These are phyloP conservation scores for Lochmaea crataegi DNA, from an alignment of 2,888 invertebrate genomes.

Conservation along the genomic window DNA sequence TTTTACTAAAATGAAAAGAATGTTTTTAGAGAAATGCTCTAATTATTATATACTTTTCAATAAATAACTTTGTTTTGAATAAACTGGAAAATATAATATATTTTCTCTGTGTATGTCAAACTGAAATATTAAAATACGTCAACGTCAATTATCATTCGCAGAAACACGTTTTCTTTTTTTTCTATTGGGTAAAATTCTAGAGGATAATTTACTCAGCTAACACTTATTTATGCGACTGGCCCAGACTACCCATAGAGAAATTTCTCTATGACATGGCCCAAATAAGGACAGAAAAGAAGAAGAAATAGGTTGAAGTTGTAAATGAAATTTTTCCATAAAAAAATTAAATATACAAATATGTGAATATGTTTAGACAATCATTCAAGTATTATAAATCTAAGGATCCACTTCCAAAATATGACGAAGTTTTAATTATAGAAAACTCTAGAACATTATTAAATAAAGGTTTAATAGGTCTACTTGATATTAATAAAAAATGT, in stretches of 20 bases:
- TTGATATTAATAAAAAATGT: constrained; percentile 11
- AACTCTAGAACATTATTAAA: constrained; percentile 54
- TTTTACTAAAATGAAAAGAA: constrained; percentile 15
- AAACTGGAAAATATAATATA: neutral
- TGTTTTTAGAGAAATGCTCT: constrained; percentile 38
- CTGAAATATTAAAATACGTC: neutral
- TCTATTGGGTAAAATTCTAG: too few relatives aligned
- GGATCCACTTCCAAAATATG: constrained; percentile 72
- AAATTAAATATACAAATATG: too few relatives aligned
- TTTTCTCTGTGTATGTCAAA: neutral
- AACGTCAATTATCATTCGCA: too few relatives aligned
- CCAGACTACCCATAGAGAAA: too few relatives aligned
- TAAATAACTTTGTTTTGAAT: constrained; percentile 16
- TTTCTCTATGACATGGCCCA: too few relatives aligned
- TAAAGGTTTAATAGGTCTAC: constrained; percentile 41
- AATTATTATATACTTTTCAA: constrained; percentile 43
- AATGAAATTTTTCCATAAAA: too few relatives aligned
- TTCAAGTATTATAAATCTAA: constrained; percentile 87
- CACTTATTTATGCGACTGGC: too few relatives aligned
- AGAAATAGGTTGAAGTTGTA: too few relatives aligned
- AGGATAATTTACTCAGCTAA: too few relatives aligned
- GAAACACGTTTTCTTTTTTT: too few relatives aligned
- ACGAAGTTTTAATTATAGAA: constrained; percentile 73
- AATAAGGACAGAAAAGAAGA: too few relatives aligned
- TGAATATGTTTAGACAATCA: constrained; percentile 71